phyloP scores from a whole-genome alignment of 2,888 invertebrate species.

The Nesidiocoris tenuis region DNA sequence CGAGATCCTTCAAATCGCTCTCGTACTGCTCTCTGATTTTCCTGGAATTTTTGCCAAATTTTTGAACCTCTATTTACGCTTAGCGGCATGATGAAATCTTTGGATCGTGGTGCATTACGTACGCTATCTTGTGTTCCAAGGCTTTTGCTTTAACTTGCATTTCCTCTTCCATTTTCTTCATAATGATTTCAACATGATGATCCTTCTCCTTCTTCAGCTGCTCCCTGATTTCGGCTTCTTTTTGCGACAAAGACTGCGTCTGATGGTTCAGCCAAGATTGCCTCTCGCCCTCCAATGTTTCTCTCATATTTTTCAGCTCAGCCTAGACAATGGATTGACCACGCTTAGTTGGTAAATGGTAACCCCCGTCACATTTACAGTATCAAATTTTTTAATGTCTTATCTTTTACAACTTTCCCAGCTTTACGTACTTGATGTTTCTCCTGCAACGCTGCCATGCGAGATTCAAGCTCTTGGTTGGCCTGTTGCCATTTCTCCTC shows the following conservation, averaged over 20 bases:
- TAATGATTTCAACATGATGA: slow-evolving; percentile 73
- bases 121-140: slow-evolving; percentile 58
- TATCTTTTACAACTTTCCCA: not conserved
- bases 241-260: slow-evolving; percentile 62
- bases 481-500: slow-evolving; percentile 51
- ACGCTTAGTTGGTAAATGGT: no score
- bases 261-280: slow-evolving; percentile 68
- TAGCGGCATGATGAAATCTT: no score
- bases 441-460: slow-evolving; percentile 43
- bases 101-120: no score
- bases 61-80: no score
- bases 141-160: slow-evolving; percentile 66
- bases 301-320: slow-evolving; percentile 61
- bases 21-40: slow-evolving; percentile 76
- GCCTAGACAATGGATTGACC: no score
- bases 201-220: slow-evolving; percentile 73
- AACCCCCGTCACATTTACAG: no score
- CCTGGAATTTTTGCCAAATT: slow-evolving; percentile 56
- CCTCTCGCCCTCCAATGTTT: slow-evolving; percentile 63
- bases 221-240: slow-evolving; percentile 67
- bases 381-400: not conserved
- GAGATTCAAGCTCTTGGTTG: slow-evolving; percentile 46
- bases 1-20: slow-evolving; percentile 66
- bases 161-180: slow-evolving; percentile 68
- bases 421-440: slow-evolving; percentile 43